Evolutionary conservation across 2,113 vertebrate species (phyloP), one percentile per base, ranked within the genome.

Genomic region (Dascyllus trimaculatus): DNA sequence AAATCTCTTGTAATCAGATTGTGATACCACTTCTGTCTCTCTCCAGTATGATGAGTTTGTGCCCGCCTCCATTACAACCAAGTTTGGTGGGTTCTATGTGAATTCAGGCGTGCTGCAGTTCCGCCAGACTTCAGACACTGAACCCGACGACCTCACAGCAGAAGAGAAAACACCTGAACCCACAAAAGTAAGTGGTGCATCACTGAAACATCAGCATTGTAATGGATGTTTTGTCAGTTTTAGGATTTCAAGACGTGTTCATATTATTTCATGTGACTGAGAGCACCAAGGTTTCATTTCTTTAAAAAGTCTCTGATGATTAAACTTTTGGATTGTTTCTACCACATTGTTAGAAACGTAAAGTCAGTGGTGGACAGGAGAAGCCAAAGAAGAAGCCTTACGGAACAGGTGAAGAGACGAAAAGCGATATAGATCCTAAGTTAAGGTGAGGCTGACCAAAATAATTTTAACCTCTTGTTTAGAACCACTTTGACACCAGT

Each of bases 31-130:
- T 24, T 69, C 6, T 26, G 64, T 4, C n/a, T 83, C 3, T 72
- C 14, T 52, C 54, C 64, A 99, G 98, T 99, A 99, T 0, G 98
- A 99, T 62, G 98, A 99, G 78, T 95, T 98, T 19, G 98, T 99
- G 78, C 98, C 98, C 0, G 96, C 96, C 35, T 96, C 96, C 68
- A 93, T 99, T 71, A 98, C 95, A 1, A 99, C 98, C 0, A 96
- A 96, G 74, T 95, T 96, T 4, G 98, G 98, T 78, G 98, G 98
- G 5, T 99, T 99, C 93, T 99, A 99, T 68, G 95, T 99, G 86
- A 99, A 99, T 88, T 96, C 96, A 0, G 98, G 98, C 29, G 92
- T 96, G 0, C 93, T 99, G 59, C 95, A 98, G 11, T 99, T 98
- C 88, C 95, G 97, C 18, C 95, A 94, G 19, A 95, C 94, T 0